Base-by-base conservation (phyloP, 2,113 vertebrate species). In the Pogonocichla stellata region DNA sequence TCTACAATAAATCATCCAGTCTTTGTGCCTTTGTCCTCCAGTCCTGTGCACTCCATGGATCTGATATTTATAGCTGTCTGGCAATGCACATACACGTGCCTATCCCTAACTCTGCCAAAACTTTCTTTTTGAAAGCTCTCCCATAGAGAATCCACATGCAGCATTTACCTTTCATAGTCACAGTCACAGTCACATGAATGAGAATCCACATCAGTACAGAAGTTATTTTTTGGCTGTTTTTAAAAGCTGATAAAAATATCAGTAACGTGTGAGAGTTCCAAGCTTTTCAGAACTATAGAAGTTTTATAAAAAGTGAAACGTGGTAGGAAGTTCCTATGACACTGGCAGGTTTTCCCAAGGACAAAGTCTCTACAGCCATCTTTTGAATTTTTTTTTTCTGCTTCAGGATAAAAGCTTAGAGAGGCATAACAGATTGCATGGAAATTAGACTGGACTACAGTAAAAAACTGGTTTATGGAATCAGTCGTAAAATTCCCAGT, bases 121-220 rank as follows among this genome's bases (percentile, higher is more conserved):
- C 47, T 73, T 80, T 69, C 50, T 54, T 58, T 94, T 73, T 88
- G 67, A 90, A 87, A 2, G 6, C 38, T 86, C 45, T 75, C 74
- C 53, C 24, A 54, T 7, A 80, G 38, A 80, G 81, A 90, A 87
- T 48, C 58, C 79, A 83, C 74, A 80, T 26, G 79, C 58, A 94
- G 71, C 71, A 86, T 93, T 88, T 92, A 95, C 85, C 90, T 96
- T 85, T 85, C 84, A 91, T 6, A 89, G 58, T 43, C 42, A 50
- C 50, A 50, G 82, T 85, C 84, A 91, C 5, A 89, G 58, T 43
- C 42, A 50, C 50, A 50, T 50, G 73, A 93, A 78, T 84, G 62
- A 74, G 42, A 92, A 75, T 28, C 48, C 47, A 72, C 66, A 75
- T 50, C 7, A 10, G 23, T 50, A 95, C 9, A 61, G 17, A 70